Evolutionary conservation across 2,113 vertebrate genomes (phyloP), one percentile per base, ranked within the genome.

Genomic region (Nycticebus coucang): DNA sequence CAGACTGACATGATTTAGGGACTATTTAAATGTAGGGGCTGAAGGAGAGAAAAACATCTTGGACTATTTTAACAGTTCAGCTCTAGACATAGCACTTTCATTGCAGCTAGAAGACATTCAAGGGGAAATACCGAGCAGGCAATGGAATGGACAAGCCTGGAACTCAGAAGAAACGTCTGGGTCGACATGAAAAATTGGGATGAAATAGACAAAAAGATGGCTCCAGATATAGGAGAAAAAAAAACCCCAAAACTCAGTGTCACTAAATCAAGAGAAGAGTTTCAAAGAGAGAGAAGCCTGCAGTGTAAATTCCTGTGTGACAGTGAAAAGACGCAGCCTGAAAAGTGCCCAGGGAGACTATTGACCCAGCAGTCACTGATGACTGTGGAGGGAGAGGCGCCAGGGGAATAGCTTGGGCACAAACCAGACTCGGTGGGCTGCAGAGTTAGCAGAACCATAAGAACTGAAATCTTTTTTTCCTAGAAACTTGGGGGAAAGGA

Each of bases 321-420:
- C n/a, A 7, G 41, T 10, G 35, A 93, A 30, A 41, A 94, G 41
- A 55, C 22, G 11, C 83, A 94, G 30, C 0, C 22, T 85, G 21
- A 62, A 35, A 66, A 35, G 66, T 14, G 14, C 62, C 4, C 35
- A 19, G 45, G 83, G 55, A 53, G 53, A 62, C 30, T 22, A 18
- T 50, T 0, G 14, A 66, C 17, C 15, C 53, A 50, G n/a, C 26
- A 15, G 14, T 35, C 22, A 9, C 1, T n/a, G 66, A n/a, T 62
- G 66, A 81, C 50, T n/a, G 10, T 0, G 53, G 33, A n/a, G 17
- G 35, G 11, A 1, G 2, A 57, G 60, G 50, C 0, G 4, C 41
- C 11, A 19, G 8, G 35, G 15, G 28, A 62, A 21, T 17, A 62
- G 55, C 75, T 19, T 74, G 75, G 53, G 60, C 45, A 72, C 22